A percentile compares a stretch with the other conserved stretches of the same genome.
Evolutionary conservation across 2,113 vertebrate genomes (phyloP).

Genomic region (Macquaria ambigua): DNA sequence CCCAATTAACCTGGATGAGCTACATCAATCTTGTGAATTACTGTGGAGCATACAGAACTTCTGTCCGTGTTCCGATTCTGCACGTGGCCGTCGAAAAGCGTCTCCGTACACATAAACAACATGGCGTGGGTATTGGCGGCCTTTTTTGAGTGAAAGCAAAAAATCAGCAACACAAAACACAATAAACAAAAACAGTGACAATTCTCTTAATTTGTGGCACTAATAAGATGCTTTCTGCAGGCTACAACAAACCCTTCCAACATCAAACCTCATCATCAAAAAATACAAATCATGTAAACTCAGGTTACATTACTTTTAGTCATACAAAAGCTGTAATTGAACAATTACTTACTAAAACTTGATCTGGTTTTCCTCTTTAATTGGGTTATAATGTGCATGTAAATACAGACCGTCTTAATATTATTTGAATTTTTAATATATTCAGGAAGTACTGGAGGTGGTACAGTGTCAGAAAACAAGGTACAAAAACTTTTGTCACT

Average conservation of each 20-base stretch:
- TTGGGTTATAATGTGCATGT: conserved; percentile 10
- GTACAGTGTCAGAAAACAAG: conserved; percentile 1
- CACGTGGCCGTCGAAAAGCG: background rate
- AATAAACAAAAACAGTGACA: conserved; percentile 3
- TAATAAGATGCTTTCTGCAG: background rate
- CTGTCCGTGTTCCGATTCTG: conserved; percentile 1
- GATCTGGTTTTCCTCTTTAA: conserved; percentile 7
- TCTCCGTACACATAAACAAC: background rate
- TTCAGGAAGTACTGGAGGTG: background rate
- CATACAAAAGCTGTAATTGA: background rate
- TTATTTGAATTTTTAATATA: background rate
- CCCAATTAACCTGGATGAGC: conserved; percentile 56
- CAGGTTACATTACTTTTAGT: background rate
- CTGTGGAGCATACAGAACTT: conserved; percentile 7
- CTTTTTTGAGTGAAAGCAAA: background rate
- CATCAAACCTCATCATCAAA: background rate
- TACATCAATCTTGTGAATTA: conserved; percentile 43
- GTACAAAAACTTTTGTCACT: background rate
- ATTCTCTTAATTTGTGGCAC: conserved; percentile 7
- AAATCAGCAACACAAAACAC: background rate
- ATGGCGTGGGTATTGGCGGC: background rate
- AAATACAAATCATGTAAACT: conserved; percentile 11
- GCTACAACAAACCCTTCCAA: background rate
- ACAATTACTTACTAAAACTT: background rate
- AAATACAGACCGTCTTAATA: background rate